These are phyloP conservation scores for Rhynchomys soricoides DNA, from an alignment of 2,113 vertebrate genomes.

Conservation along the genomic window DNA sequence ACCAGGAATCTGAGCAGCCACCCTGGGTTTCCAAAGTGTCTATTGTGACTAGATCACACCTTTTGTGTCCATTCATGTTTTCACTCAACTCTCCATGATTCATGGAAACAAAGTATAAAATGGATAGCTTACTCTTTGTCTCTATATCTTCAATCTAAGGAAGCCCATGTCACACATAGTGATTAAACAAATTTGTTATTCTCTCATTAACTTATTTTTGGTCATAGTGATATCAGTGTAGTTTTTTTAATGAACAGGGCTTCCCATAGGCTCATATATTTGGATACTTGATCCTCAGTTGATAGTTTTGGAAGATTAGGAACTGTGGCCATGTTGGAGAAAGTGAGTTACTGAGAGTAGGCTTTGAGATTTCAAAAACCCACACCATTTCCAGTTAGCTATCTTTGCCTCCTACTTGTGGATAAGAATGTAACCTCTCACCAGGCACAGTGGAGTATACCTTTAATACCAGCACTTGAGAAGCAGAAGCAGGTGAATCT, in stretches of 20 bases:
- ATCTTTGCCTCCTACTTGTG: background rate
- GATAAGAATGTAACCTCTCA: background rate
- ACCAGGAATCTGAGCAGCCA: background rate
- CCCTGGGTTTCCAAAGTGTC: background rate
- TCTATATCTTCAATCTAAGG: background rate
- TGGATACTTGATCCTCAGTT: background rate
- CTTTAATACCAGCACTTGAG: background rate
- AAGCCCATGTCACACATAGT: background rate
- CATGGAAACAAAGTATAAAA: background rate
- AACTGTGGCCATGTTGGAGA: background rate
- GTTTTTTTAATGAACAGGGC: background rate
- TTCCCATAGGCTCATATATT: background rate
- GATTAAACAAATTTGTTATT: background rate
- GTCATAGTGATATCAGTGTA: background rate
- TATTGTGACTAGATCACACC: background rate
- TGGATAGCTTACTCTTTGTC: background rate
- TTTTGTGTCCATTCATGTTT: background rate
- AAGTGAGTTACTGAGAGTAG: background rate
- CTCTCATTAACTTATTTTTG: background rate
- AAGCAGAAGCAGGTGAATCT: background rate
- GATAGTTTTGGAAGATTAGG: background rate
- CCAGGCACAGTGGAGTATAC: background rate
- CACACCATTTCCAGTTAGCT: background rate
- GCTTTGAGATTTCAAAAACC: background rate
- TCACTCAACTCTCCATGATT: background rate